Conservation (phyloP, 2,888 invertebrate species). For the Dicroscelio sp. region DNA sequence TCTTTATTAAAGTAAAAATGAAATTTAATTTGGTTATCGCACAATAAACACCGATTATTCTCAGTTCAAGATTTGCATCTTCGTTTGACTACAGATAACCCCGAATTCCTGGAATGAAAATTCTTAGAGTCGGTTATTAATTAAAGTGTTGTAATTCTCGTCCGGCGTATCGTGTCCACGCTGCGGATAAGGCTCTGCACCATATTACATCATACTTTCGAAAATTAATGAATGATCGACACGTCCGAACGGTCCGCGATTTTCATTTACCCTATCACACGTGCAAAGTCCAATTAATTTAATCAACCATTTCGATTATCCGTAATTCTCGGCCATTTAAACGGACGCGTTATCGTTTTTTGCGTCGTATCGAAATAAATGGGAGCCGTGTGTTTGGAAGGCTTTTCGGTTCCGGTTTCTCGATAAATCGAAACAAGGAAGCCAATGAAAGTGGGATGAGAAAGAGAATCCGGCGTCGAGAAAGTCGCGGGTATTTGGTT, state of each 20-base stretch:
- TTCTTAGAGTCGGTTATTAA: background rate
- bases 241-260: background rate
- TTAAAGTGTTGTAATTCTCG: no score
- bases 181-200: no score
- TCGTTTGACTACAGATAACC: background rate
- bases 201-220: conserved; percentile 7
- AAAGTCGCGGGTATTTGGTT: conserved; percentile 85
- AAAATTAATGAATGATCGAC: conserved; percentile 22
- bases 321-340: conserved; percentile 34
- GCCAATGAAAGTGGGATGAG: conserved; percentile 88
- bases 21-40: no score
- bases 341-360: conserved; percentile 39
- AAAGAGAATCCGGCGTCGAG: conserved; percentile 89
- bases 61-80: background rate
- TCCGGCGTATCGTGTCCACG: no score
- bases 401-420: conserved; percentile 91
- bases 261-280: conserved; percentile 26
- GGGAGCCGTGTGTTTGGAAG: conserved; percentile 77
- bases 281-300: conserved; percentile 45
- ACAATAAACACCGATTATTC: no score
- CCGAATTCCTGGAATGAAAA: background rate
- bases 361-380: conserved; percentile 44
- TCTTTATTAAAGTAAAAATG: no score
- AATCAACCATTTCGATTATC: background rate
- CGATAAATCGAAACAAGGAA: conserved; percentile 91